Base-by-base conservation (phyloP, 1,140 invertebrate genomes). In the Apis cerana region DNA sequence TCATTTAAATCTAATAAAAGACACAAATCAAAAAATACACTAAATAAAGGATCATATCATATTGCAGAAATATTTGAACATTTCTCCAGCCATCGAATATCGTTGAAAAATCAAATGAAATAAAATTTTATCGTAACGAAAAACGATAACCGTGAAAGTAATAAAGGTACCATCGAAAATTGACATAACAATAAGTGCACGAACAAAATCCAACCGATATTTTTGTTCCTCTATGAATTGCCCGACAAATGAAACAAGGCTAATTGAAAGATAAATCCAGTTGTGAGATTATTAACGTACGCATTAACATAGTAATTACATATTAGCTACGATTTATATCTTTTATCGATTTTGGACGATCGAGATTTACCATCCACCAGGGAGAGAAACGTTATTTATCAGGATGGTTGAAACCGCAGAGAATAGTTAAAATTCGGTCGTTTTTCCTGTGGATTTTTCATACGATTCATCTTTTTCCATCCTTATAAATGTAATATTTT, bases 221-320 rank as follows among this genome's bases (percentile, higher is more conserved):
- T 62, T 71, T 75, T 81, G n/a, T 54, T 61, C 9, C 12, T 17
- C 21, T n/a, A 50, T 11, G 23, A 58, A 70, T 48, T 27, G 17
- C 3, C 10, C 27, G 62, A 52, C 50, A 21, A 4, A 4, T 13
- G 65, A 70, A 43, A 52, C 79, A 65, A n/a, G 79, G 5, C 27
- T 50, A 81, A 81, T 81, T 81, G 71, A 81, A 81, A 75, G 79
- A 67, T 81, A 81, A 75, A 81, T 75, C n/a, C 71, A 17, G 71
- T 67, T 50, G n/a, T 52, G 19, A 62, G 71, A 81, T 81, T 75
- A 81, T 81, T 81, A 81, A 81, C 79, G 79, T n/a, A 58, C 79
- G 61, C 70, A 81, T 81, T 81, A 81, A 58, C 79, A 81, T 81
- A 81, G 61, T 81, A 81, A 81, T 81, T 81, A 81, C 71, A 43